These are phyloP conservation scores for Priocnemis perturbator DNA, from an alignment of 2,888 invertebrate species.

Conservation along the genomic window DNA sequence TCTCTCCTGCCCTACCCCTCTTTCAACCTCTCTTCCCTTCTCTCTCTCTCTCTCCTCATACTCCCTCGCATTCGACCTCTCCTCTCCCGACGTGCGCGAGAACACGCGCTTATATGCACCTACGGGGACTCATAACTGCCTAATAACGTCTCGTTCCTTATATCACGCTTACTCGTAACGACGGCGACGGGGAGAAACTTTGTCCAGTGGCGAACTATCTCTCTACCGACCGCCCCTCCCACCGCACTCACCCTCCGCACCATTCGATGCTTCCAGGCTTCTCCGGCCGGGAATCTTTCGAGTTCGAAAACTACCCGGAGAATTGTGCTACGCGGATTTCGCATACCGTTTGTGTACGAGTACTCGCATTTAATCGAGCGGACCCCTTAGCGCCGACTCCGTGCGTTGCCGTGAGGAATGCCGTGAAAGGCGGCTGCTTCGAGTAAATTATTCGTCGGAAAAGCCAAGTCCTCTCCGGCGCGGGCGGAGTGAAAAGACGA, in stretches of 20 bases:
- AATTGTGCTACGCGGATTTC: conserved; percentile 2
- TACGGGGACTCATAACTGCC: conserved; percentile 70
- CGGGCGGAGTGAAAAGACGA: no score
- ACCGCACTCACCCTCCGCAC: neutral
- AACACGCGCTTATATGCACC: conserved; percentile 54
- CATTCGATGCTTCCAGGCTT: neutral
- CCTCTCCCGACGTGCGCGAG: conserved; percentile 22
- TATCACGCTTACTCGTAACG: conserved; percentile 55
- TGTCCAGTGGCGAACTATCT: conserved; percentile 14
- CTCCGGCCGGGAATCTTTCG: conserved; percentile 32
- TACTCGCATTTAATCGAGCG: neutral
- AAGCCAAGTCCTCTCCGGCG: no score
- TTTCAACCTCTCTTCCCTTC: neutral
- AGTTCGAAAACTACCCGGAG: conserved; percentile 10
- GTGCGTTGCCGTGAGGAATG: no score
- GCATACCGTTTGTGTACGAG: neutral
- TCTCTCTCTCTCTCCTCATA: neutral
- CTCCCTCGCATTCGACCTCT: conserved; percentile 18
- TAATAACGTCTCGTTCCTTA: conserved; percentile 71
- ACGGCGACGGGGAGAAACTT: conserved; percentile 43
- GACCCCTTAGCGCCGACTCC: no score
- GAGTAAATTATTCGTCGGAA: no score
- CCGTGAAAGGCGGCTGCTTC: no score
- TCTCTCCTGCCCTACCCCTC: neutral
- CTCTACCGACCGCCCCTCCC: conserved; percentile 2